Conservation (phyloP, 2,888 invertebrate species). For the Cepaea hortensis region DNA sequence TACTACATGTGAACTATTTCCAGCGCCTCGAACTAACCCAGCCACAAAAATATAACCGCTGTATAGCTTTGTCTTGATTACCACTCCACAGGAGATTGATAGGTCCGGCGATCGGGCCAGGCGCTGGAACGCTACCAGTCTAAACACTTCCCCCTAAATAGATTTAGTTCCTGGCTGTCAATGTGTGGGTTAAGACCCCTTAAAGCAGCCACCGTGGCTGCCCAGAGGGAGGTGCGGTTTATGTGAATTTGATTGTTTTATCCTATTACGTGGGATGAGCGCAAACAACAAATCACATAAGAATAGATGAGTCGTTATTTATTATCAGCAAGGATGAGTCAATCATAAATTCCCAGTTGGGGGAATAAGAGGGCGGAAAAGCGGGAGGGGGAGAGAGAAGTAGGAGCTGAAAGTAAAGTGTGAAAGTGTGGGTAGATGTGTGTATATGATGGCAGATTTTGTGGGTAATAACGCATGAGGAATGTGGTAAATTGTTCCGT, state of each 20-base stretch:
- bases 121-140: not conserved
- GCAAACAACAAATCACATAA: slow-evolving; percentile 25
- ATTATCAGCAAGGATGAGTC: not conserved
- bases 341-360: not conserved
- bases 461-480: no score
- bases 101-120: not conserved
- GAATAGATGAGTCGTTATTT: slow-evolving; percentile 15
- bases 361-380: no score
- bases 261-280: not conserved
- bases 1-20: no score
- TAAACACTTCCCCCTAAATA: not conserved
- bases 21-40: no score
- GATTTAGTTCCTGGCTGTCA: slow-evolving; percentile 1
- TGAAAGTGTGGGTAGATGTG: not conserved
- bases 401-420: not conserved
- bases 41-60: no score
- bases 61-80: not conserved
- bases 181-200: not conserved
- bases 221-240: not conserved
- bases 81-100: not conserved
- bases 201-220: not conserved
- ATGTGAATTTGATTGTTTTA: slow-evolving; percentile 21
- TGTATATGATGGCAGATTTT: not conserved
- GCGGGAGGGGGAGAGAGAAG: not conserved
- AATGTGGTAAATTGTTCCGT: no score